Conservation (phyloP, 1,140 invertebrate species). For the Papilio aristodemus region DNA sequence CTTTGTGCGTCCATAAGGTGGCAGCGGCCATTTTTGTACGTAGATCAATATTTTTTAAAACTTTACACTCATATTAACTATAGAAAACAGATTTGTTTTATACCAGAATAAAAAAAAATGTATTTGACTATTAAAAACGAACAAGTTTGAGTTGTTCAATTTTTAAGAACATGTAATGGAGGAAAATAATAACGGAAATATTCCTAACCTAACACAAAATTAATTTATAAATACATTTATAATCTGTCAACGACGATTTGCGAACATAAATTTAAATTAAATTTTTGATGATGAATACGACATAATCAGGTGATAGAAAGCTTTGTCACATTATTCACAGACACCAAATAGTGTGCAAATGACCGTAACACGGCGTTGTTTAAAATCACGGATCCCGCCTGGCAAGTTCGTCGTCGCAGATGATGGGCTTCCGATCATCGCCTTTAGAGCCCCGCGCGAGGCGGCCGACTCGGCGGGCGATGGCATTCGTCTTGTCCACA, state of each 20-base stretch:
- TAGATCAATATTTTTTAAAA: neutral
- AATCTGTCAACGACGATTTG: too few species aligned
- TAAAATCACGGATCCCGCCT: conserved; percentile 70
- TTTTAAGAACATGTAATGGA: too few species aligned
- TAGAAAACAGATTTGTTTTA: too few species aligned
- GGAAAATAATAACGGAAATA: too few species aligned
- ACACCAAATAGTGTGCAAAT: neutral
- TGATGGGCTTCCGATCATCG: conserved; percentile 73
- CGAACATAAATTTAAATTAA: too few species aligned
- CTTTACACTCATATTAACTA: too few species aligned
- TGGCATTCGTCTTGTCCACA: conserved; percentile 67
- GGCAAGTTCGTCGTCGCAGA: conserved; percentile 69
- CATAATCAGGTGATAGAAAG: neutral
- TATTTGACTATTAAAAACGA: too few species aligned
- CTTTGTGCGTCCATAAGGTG: neutral
- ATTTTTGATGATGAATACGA: too few species aligned
- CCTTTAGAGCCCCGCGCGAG: conserved; percentile 64
- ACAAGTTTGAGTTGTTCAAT: too few species aligned
- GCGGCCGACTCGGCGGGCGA: conserved; percentile 60
- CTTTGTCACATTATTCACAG: neutral
- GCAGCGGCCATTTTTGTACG: neutral
- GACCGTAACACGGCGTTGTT: conserved; percentile 31
- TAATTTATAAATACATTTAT: too few species aligned
- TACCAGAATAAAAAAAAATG: too few species aligned
- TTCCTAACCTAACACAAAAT: too few species aligned